Percentiles rank a stretch among this genome's conserved stretches.
Evolutionary conservation across 2,888 invertebrate species (phyloP).

Genomic region (Diadegma fenestrale): DNA sequence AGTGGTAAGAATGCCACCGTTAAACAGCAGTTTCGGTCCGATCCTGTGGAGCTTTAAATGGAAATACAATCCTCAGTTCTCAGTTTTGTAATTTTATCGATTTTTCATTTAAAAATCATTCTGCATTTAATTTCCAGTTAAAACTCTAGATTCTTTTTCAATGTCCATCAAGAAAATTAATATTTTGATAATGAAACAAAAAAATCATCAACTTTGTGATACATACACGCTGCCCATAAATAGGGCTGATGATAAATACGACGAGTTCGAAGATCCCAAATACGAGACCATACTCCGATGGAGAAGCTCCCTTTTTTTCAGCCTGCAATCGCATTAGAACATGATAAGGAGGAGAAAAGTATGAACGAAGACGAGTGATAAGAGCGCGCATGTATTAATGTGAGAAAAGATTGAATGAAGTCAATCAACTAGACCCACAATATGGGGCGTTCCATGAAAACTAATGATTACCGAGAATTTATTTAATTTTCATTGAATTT

Average conservation of each 20-base stretch:
- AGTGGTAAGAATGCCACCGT: constrained; percentile 93
- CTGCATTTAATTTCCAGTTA: background rate
- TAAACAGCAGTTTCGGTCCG: constrained; percentile 93
- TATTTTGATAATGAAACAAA: background rate
- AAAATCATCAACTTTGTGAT: constrained; percentile 36
- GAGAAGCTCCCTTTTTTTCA: constrained; percentile 91
- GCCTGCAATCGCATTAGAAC: constrained; percentile 86
- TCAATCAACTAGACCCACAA: background rate
- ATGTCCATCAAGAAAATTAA: background rate
- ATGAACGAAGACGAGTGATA: constrained; percentile 48
- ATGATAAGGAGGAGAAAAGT: constrained; percentile 19
- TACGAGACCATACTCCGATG: constrained; percentile 94
- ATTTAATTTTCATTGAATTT: background rate
- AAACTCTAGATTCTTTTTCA: background rate
- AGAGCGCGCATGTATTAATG: constrained; percentile 20
- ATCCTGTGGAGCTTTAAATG: constrained; percentile 88
- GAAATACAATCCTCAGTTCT: background rate
- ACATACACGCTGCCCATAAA: constrained; percentile 91
- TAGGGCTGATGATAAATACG: constrained; percentile 92
- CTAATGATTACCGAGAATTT: background rate
- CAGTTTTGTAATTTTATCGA: background rate
- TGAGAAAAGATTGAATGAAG: constrained; percentile 31
- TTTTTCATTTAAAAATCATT: background rate
- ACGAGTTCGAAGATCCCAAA: constrained; percentile 95
- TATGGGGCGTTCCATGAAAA: background rate